Evolutionary conservation across 2,113 vertebrate species (phyloP).

Genomic region (Collichthys lucidus): DNA sequence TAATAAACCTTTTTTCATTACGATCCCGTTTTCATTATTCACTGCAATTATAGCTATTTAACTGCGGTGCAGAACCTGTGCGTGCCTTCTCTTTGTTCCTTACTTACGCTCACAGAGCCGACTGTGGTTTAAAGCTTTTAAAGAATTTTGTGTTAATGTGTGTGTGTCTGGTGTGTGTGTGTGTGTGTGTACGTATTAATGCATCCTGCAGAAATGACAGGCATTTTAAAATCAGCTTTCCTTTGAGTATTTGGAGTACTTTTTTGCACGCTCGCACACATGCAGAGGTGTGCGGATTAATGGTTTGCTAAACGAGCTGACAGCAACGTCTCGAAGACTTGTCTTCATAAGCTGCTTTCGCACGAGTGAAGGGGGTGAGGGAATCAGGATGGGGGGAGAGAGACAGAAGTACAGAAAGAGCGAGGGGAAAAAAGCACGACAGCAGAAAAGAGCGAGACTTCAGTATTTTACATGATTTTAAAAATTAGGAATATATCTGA

Average conservation of each 20-base stretch:
- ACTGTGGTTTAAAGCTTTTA: constrained; percentile 29
- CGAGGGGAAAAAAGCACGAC: background rate
- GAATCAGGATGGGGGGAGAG: constrained; percentile 21
- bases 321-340: constrained; percentile 65
- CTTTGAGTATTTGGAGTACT: constrained; percentile 41
- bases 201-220: constrained; percentile 54
- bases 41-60: constrained; percentile 57
- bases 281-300: constrained; percentile 76
- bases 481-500: background rate
- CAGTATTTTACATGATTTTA: background rate
- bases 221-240: constrained; percentile 60
- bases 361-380: constrained; percentile 43
- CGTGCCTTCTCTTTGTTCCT: constrained; percentile 19
- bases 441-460: background rate
- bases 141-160: constrained; percentile 11
- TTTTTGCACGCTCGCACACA: background rate
- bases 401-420: background rate
- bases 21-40: constrained; percentile 55
- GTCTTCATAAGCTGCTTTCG: constrained; percentile 73
- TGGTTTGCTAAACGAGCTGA: constrained; percentile 76
- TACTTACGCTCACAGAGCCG: background rate
- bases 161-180: constrained; percentile 15
- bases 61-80: constrained; percentile 25
- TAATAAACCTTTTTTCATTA: constrained; percentile 69
- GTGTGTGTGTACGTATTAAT: constrained; percentile 40